Evolutionary conservation across 2,113 vertebrate species (phyloP), one percentile per base, ranked within the genome.

Genomic region (Pteruthius melanotis): DNA sequence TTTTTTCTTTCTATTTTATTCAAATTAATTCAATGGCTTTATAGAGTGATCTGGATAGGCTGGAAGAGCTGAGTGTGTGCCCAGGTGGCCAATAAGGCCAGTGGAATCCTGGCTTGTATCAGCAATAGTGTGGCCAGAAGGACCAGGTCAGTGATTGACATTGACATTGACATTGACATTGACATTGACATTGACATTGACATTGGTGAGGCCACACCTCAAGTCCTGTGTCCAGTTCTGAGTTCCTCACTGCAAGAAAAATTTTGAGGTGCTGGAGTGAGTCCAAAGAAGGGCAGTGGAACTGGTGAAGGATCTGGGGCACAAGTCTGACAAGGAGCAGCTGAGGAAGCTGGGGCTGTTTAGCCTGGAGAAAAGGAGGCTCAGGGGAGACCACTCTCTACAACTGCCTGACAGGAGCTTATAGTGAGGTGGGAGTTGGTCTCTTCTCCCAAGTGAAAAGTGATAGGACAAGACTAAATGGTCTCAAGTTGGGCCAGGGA

Each of bases 221-320:
- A 0, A 23, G 10, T 28, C 1, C 10, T 33, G 15, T 4, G 22
- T 5, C 31, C n/a, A 28, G 1, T 60, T 60, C n/a, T 80, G 60
- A 8, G 60, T 8, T 19, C 21, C 17, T 47, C 18, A 17, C 3
- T 53, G 13, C n/a, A 74, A 53, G 21, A 40, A 53, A 42, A 27
- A 4, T 3, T 23, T 14, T 66, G 45, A 66, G 18, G 17, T 2
- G 35, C 39, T 66, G 39, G 14, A 31, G 5, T 0, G 1, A 15
- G 24, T 40, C n/a, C 60, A 66, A 31, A 60, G 40, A 59, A 47
- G 10, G 7, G 18, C 40, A 54, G 7, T 9, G 4, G 22, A 72
- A 26, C n/a, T 72, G 39, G 13, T 2, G 24, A 54, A 80, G 24
- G 15, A 9, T 35, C 60, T 47, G n/a, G 39, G 21, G 13, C 10